Evolutionary conservation across 1,140 invertebrate species (phyloP).

Genomic region (Archivesica marissinica): DNA sequence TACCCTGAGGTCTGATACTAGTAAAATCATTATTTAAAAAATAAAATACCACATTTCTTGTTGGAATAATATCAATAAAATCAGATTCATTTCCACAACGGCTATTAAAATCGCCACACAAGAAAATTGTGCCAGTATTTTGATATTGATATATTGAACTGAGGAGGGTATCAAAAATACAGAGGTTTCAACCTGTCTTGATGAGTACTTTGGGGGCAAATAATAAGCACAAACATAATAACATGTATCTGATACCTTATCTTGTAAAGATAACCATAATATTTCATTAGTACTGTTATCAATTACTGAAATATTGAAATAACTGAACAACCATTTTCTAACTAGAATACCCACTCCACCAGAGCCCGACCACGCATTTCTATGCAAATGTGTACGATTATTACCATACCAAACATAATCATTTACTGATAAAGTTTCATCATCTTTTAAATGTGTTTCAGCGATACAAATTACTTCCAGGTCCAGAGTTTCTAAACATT

Average conservation of each 20-base stretch:
- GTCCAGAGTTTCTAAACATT: background rate
- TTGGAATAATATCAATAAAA: background rate
- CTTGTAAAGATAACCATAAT: conserved; percentile 3
- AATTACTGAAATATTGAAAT: background rate
- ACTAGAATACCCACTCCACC: conserved; percentile 1
- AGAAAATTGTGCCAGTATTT: background rate
- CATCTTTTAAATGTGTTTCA: background rate
- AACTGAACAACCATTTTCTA: background rate
- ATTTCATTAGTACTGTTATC: background rate
- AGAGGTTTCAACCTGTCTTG: conserved; percentile 3
- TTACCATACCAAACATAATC: conserved; percentile 10
- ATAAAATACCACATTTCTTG: background rate
- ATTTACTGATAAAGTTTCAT: background rate
- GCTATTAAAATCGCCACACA: conserved; percentile 4
- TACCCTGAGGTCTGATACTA: background rate
- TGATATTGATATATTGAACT: background rate
- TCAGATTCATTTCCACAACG: background rate
- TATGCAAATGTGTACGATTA: background rate
- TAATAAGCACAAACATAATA: background rate
- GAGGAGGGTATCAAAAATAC: background rate
- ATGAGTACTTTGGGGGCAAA: background rate
- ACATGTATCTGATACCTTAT: background rate
- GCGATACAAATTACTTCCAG: background rate
- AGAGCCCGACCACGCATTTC: background rate
- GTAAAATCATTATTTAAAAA: conserved; percentile 19